phyloP scores from a whole-genome alignment of 1,140 invertebrate genomes.

The Drosophila novamexicana region DNA sequence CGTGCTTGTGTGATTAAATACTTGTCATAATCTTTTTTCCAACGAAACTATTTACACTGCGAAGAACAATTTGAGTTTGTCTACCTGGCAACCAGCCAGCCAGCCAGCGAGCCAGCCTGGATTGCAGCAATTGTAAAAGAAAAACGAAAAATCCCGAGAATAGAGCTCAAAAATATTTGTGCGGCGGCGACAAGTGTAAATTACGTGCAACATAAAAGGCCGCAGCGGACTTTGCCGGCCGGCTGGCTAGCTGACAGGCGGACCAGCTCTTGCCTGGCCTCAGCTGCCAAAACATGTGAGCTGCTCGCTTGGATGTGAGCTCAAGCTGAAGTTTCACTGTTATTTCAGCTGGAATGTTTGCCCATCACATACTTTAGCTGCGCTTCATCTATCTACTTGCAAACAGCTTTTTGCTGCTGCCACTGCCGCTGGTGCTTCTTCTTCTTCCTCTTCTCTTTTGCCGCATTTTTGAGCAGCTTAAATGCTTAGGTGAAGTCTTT shows the following conservation, averaged over 20 bases:
- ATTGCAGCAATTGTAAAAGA: conserved; percentile 51
- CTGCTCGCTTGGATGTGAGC: conserved; percentile 22
- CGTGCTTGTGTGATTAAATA: conserved; percentile 67
- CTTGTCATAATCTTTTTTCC: conserved; percentile 81
- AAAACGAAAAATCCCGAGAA: conserved; percentile 73
- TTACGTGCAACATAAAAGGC: conserved; percentile 61
- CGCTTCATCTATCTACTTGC: conserved; percentile 1
- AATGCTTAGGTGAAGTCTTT: conserved; percentile 43
- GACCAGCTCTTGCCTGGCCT: neutral
- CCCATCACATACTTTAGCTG: conserved; percentile 16
- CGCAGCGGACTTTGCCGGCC: conserved; percentile 24
- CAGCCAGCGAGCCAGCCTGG: conserved; percentile 1
- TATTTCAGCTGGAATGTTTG: conserved; percentile 38
- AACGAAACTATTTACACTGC: conserved; percentile 76
- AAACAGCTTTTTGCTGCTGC: neutral
- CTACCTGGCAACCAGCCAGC: conserved; percentile 44
- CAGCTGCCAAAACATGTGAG: conserved; percentile 14
- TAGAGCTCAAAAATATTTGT: conserved; percentile 56
- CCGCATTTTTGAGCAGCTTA: conserved; percentile 70
- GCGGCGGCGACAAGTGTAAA: conserved; percentile 65
- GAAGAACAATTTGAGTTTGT: conserved; percentile 44
- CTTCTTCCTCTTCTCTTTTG: conserved; percentile 35
- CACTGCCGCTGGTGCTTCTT: neutral
- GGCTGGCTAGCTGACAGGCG: neutral
- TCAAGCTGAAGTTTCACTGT: conserved; percentile 51